phyloP scores from a whole-genome alignment of 2,113 vertebrate genomes.

The Tupaia chinensis region DNA sequence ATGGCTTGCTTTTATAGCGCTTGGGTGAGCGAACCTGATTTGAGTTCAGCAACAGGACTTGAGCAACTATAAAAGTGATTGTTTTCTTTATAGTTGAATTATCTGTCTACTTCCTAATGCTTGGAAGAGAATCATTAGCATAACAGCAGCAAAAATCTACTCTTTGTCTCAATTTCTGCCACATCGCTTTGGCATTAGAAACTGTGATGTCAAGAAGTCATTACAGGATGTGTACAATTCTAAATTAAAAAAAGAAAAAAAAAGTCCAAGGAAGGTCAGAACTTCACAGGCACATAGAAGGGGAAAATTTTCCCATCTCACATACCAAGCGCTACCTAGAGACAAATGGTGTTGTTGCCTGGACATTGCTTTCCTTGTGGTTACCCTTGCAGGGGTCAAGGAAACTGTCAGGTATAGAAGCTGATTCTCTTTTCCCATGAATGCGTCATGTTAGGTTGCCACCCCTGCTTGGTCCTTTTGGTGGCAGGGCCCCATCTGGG shows the following conservation, averaged over 20 bases:
- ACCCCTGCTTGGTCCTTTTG: background rate
- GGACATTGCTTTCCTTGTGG: background rate
- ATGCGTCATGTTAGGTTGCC: background rate
- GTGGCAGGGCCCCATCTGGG: background rate
- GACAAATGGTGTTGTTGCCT: too few relatives aligned
- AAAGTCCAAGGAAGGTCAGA: background rate
- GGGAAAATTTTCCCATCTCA: background rate
- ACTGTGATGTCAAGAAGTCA: background rate
- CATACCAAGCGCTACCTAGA: background rate
- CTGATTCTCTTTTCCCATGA: background rate
- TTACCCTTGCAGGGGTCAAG: background rate
- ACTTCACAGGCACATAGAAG: background rate
- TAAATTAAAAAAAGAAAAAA: background rate
- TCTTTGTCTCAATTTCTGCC: conserved; percentile 15
- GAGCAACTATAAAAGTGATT: background rate
- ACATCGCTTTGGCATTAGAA: background rate
- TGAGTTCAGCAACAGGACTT: background rate
- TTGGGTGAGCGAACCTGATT: too few relatives aligned
- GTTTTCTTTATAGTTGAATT: background rate
- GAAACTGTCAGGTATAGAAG: background rate
- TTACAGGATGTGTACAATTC: background rate
- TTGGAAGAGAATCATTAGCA: background rate
- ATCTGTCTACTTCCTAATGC: background rate
- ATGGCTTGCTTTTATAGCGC: too few relatives aligned
- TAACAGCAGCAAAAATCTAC: background rate